Base-by-base conservation (phyloP, 2,113 vertebrate genomes). In the Peromyscus polionotus region DNA sequence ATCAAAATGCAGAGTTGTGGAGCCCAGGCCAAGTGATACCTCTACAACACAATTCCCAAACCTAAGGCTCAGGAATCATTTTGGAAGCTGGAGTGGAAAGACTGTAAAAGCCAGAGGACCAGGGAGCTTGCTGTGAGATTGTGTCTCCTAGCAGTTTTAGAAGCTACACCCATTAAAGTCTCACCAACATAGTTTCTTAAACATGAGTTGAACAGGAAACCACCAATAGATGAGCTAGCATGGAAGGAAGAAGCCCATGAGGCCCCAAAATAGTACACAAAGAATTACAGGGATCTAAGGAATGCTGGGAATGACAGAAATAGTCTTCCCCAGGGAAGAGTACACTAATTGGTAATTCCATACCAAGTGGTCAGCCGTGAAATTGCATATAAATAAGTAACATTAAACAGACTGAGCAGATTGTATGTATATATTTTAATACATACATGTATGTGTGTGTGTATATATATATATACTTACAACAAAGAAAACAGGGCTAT, bases 391-490 rank as follows among this genome's bases (percentile, higher is more conserved):
- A 80, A 81, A 57, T 36, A 39, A n/a, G 36, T n/a, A 83, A 83
- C 9, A 39, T 59, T 83, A 83, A 39, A 39, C 54, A 59, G 4
- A 59, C 20, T 12, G 10, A 59, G 4, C 77, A 12, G 28, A 16
- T 80, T 57, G 17, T 54, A 11, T 14, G 20, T 80, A 36, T 36
- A 19, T 70, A 36, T 20, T 42, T 75, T 22, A 7, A 42, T 7
- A 9, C 11, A 24, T 59, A 24, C 11, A n/a, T 51, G 8, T 33
- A 54, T 51, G 3, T 33, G 10, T 16, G 39, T 42, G 39, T 57
- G 0, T 33, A 5, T 16, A 10, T 7, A 0, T 7, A 0, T 6
- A 77, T 42, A 42, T 1, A 77, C 20, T 20, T 51, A n/a, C 31
- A 61, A 83, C 22, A 39, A 83, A 61, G 80, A 83, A 83, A 59